phyloP scores from a whole-genome alignment of 2,113 vertebrate species.

The Psephotus haematonotus region DNA sequence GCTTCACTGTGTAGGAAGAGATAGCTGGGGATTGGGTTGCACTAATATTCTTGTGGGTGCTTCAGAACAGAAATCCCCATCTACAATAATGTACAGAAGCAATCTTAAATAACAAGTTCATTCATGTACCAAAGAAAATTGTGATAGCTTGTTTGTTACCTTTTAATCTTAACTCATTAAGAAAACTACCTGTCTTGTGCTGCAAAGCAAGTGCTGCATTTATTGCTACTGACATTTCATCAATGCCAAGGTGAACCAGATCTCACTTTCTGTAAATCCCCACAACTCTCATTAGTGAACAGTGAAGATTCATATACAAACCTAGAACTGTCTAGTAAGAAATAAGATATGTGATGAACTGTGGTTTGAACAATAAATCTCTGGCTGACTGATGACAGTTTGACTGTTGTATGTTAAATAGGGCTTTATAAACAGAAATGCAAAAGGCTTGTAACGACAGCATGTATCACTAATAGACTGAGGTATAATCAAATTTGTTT shows the following conservation, averaged over 20 bases:
- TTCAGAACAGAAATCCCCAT: background rate
- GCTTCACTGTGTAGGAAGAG: background rate
- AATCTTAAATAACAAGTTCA: background rate
- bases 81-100: background rate
- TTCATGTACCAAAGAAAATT: background rate
- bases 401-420: background rate
- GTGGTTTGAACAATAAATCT: background rate
- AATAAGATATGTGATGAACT: background rate
- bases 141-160: background rate
- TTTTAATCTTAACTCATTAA: background rate
- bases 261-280: background rate
- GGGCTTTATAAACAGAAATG: background rate
- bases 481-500: background rate
- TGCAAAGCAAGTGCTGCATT: background rate
- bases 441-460: background rate
- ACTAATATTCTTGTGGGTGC: background rate
- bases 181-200: background rate
- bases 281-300: background rate
- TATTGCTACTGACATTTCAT: background rate
- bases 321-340: background rate
- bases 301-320: background rate
- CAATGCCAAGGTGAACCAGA: background rate
- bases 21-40: background rate
- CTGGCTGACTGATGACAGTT: background rate
- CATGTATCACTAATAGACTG: background rate